A percentile compares a stretch with the other conserved stretches of the same genome.
Evolutionary conservation across 2,113 vertebrate genomes (phyloP).

Genomic region (Siniperca knerii): DNA sequence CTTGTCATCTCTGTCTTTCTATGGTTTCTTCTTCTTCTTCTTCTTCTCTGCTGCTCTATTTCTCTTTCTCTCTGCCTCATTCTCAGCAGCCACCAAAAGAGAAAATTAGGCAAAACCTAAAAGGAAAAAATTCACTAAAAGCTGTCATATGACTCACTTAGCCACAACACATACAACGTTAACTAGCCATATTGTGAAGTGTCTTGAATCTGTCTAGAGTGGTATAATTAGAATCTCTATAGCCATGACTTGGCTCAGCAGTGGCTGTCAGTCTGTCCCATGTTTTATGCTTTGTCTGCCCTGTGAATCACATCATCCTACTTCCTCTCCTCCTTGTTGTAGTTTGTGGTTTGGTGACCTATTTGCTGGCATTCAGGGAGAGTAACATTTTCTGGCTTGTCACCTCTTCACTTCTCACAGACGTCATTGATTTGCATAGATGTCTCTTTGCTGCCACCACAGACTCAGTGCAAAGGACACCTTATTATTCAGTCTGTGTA

Average conservation of each 20-base stretch:
- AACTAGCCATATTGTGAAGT: constrained; percentile 20
- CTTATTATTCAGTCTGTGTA: constrained; percentile 40
- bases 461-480: constrained; percentile 39
- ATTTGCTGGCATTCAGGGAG: constrained; percentile 53
- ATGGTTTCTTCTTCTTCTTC: constrained; percentile 8
- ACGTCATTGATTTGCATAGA: constrained; percentile 55
- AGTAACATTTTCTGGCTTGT: constrained; percentile 54
- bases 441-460: constrained; percentile 49
- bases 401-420: constrained; percentile 46
- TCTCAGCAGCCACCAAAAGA: neutral
- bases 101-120: constrained; percentile 25
- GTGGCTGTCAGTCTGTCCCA: constrained; percentile 31
- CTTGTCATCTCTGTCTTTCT: constrained; percentile 23
- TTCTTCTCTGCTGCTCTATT: neutral
- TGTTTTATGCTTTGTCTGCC: constrained; percentile 29
- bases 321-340: constrained; percentile 2
- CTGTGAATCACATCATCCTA: constrained; percentile 33
- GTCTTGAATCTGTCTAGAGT: constrained; percentile 32
- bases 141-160: constrained; percentile 19
- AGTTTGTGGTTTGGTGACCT: constrained; percentile 66
- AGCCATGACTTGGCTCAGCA: constrained; percentile 36
- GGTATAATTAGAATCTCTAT: constrained; percentile 45
- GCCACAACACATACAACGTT: constrained; percentile 13
- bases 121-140: neutral
- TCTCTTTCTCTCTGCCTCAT: neutral